Percentiles rank a stretch among this genome's conserved stretches.
Evolutionary conservation across 1,140 invertebrate genomes (phyloP).

Genomic region (Atta cephalotes): DNA sequence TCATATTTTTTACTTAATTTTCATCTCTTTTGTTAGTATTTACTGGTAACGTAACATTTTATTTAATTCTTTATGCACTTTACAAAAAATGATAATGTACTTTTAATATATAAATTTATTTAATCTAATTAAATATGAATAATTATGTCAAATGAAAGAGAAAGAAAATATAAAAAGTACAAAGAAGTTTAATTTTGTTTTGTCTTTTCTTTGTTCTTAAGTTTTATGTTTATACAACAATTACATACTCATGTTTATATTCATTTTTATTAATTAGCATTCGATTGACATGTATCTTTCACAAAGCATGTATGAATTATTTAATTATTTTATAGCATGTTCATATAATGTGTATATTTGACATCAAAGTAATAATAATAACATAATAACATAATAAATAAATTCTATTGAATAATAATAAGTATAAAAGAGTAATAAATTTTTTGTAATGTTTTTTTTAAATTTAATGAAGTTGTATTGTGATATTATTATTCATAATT

Average conservation of each 20-base stretch:
- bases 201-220: not conserved
- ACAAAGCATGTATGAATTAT: not conserved
- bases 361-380: not conserved
- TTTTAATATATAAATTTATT: not conserved
- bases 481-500: not conserved
- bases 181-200: not conserved
- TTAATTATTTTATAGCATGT: not conserved
- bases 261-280: not conserved
- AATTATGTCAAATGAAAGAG: not conserved
- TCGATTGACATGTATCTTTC: not conserved
- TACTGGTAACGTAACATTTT: not conserved
- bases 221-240: not conserved
- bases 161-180: not conserved
- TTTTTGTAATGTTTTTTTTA: not conserved
- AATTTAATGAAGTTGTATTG: not conserved
- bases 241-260: not conserved
- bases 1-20: not conserved
- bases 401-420: conserved; percentile 7
- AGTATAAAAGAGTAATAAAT: not conserved
- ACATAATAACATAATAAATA: not conserved
- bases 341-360: not conserved
- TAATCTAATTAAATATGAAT: not conserved
- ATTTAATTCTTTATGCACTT: not conserved
- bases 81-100: not conserved
- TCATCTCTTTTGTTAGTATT: not conserved